Base-by-base conservation (phyloP, 1,140 invertebrate species). In the Muscidifurax raptorellus region DNA sequence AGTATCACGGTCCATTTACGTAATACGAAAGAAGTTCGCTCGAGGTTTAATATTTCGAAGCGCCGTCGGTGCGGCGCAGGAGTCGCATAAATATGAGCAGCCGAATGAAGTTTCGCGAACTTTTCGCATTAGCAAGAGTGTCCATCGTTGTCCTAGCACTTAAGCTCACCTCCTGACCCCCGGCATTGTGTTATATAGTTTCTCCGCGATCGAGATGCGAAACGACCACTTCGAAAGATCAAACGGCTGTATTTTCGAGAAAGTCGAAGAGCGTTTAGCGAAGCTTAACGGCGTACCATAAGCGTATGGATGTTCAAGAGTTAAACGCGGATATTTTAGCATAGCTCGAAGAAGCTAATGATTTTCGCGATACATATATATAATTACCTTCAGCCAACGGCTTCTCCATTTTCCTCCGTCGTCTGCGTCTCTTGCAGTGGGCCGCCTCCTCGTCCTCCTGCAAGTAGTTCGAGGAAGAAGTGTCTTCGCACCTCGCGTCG, bases 311-410 rank as follows among this genome's bases (percentile, higher is more conserved):
- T 78, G 28, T 27, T 9, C 18, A 1, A 15, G 30, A n/a, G 64
- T 2, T 47, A 47, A 47, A n/a, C n/a, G n/a, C 15, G 36, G 64
- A 15, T 69, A 44, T 80, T 79, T 80, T 59, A 64, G n/a, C n/a
- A n/a, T n/a, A n/a, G n/a, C n/a, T n/a, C 69, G 22, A 66, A n/a
- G 64, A 66, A 66, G 64, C 52, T 52, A 52, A 52, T 52, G 44
- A 52, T 52, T 52, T 12, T 22, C 13, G 15, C 5, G 18, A 52
- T 4, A n/a, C n/a, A n/a, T n/a, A n/a, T n/a, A n/a, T n/a, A n/a
- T 30, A 82, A 85, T 83, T 91, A 92, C 91, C 91, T 90, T 88
- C 85, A 64, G 7, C n/a, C 52, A 6, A 4, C 0, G 30, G n/a
- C 9, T 87, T 87, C 18, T 91, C 89, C 66, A 83, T 88, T 47